Base-by-base conservation (phyloP, 2,888 invertebrate species). In the Latheticus oryzae region DNA sequence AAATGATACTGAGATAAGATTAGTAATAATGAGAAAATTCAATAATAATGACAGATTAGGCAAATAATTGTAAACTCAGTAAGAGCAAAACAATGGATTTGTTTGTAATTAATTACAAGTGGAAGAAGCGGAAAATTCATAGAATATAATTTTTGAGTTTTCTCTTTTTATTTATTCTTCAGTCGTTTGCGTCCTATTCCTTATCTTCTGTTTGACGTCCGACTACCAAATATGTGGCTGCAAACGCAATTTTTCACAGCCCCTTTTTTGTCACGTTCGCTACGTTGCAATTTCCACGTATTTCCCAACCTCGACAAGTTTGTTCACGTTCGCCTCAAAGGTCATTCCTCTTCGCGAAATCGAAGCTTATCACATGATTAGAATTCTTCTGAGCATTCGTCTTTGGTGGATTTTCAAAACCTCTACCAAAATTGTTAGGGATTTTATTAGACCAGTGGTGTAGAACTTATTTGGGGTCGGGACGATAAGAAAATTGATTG, bases 321-420 rank as follows among this genome's bases (percentile, higher is more conserved):
- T 48, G 35, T 35, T 23, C 48, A 48, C 48, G 48, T 48, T 8
- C 33, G 2, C 2, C 5, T n/a, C 7, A 5, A 38, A 50, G 50
- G 50, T 50, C 50, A 50, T 16, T 50, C 26, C 48, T 8, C 51
- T 37, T 38, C 19, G 19, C 47, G 21, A 47, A 47, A 33, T 32
- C 47, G 42, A 8, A 21, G 26, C 35, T 45, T 45, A 32, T 30
- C 28, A 32, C 48, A 35, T 35, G 35, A 48, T 33, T 35, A 35
- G 35, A 48, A 48, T 48, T 48, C 33, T 47, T 48, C 13, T 26
- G 8, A 12, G 11, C 16, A 4, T n/a, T 8, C 21, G 38, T 7
- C 38, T 23, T 35, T 17, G 35, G 8, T 35, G 5, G 35, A 5
- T 3, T n/a, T n/a, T n/a, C 26, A 3, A 26, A 26, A 3, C 7